A percentile compares a stretch with the other conserved stretches of the same genome.
phyloP scores from a whole-genome alignment of 1,140 invertebrate genomes.

The Hyposmocoma kahamanoa region DNA sequence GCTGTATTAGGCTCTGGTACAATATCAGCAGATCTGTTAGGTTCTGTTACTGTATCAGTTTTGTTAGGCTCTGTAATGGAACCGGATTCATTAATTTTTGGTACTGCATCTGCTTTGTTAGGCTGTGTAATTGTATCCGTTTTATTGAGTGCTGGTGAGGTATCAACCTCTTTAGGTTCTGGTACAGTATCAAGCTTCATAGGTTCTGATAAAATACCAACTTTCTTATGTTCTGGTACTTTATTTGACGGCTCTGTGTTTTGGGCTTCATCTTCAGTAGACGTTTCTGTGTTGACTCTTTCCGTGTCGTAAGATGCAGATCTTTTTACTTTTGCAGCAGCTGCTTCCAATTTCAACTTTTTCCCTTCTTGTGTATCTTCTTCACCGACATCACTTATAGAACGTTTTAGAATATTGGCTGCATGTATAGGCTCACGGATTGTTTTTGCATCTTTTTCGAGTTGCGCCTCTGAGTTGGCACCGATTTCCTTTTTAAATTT shows the following conservation, averaged over 20 bases:
- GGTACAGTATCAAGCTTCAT: neutral
- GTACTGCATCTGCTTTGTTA: conserved; percentile 3
- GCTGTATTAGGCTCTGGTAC: conserved; percentile 6
- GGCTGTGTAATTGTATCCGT: conserved; percentile 4
- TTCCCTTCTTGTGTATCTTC: conserved; percentile 56
- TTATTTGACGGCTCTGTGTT: neutral
- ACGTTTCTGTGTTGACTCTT: conserved; percentile 31
- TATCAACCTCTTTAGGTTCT: neutral
- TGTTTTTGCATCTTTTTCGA: conserved; percentile 27
- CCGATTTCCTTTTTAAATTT: conserved; percentile 49
- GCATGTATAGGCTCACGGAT: conserved; percentile 41
- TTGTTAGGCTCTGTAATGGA: neutral
- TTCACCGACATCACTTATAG: conserved; percentile 59
- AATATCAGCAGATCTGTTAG: neutral
- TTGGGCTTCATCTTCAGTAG: neutral
- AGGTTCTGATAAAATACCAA: too few relatives aligned
- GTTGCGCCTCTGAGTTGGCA: conserved; percentile 16
- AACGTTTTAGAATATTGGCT: conserved; percentile 61
- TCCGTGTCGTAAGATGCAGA: conserved; percentile 64
- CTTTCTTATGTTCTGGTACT: neutral
- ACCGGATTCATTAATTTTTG: conserved; percentile 6
- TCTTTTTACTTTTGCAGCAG: conserved; percentile 59
- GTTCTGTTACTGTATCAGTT: conserved; percentile 5
- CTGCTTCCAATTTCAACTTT: conserved; percentile 53
- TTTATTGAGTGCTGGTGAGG: neutral